phyloP scores from a whole-genome alignment of 2,797 vertebrate genomes.

The Caiman crocodilus region DNA sequence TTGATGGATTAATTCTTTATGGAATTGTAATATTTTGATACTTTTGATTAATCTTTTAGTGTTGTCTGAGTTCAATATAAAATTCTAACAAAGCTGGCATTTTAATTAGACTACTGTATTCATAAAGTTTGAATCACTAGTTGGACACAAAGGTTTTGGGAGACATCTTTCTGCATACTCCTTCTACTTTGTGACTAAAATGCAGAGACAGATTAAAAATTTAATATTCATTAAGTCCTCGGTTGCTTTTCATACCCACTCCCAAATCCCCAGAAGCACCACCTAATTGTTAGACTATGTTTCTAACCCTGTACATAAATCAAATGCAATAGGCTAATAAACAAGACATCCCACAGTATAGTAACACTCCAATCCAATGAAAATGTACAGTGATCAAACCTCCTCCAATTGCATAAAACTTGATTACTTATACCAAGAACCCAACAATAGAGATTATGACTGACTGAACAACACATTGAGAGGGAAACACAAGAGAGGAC shows the following conservation, averaged over 20 bases:
- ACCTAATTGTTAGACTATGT: neutral
- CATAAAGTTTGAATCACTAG: neutral
- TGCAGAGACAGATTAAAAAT: neutral
- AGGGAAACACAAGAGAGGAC: too few relatives aligned
- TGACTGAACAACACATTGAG: neutral
- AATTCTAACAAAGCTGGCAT: neutral
- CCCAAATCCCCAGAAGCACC: neutral
- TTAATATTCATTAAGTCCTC: neutral
- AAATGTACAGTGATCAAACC: neutral
- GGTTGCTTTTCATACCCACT: neutral
- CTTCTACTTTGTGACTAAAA: neutral
- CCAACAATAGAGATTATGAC: neutral
- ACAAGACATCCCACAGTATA: accelerated
- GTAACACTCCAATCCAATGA: neutral
- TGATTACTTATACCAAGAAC: neutral
- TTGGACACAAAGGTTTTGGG: neutral
- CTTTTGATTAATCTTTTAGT: neutral
- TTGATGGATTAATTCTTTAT: neutral
- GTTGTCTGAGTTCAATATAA: neutral
- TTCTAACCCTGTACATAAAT: neutral
- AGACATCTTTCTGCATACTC: neutral
- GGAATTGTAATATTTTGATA: neutral
- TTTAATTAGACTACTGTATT: neutral
- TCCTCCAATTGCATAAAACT: neutral
- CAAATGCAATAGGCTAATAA: neutral